Base-by-base conservation (phyloP, 2,113 vertebrate genomes). In the Leucopsar rothschildi region DNA sequence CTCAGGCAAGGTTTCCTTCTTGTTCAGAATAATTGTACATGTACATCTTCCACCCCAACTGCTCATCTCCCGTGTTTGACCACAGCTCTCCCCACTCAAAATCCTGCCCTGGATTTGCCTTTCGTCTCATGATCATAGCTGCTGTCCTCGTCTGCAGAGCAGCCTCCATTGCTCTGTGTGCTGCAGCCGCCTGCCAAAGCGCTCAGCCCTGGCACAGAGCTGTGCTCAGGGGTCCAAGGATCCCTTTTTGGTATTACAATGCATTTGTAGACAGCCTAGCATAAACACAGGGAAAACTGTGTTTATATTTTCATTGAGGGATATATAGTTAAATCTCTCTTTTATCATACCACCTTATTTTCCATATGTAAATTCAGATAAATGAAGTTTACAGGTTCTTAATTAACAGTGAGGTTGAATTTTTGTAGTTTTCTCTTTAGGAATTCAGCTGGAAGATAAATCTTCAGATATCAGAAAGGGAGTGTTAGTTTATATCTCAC, bases 401-500 rank as follows among this genome's bases (percentile, higher is more conserved):
- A 84, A 82, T 96, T 94, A 92, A 88, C 55, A 60, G 24, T 2
- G 15, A 59, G 35, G 61, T 49, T 65, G 78, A 82, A 82, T 83
- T 90, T 91, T 86, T 91, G 50, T 64, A 55, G 66, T 39, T 82
- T 93, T 84, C 53, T 61, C 68, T 64, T 93, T 45, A 91, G 71
- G 60, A 95, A 88, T 93, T 86, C 91, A 82, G 59, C 73, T 64
- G 63, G 78, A 70, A 94, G 66, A 93, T 64, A 92, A 87, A 95
- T 87, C 63, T 92, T 72, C 77, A 91, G 69, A 71, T 89, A 96
- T 53, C 94, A 82, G 84, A 92, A 92, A 77, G 59, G 69, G 71
- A 90, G 35, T 64, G 76, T 85, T 95, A 84, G 90, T 94, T 90
- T 94, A 93, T 93, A 83, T 70, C 49, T 82, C 66, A 88, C 66